Evolutionary conservation across 2,113 vertebrate genomes (phyloP), one percentile per base, ranked within the genome.

Genomic region (Rhineura floridana): DNA sequence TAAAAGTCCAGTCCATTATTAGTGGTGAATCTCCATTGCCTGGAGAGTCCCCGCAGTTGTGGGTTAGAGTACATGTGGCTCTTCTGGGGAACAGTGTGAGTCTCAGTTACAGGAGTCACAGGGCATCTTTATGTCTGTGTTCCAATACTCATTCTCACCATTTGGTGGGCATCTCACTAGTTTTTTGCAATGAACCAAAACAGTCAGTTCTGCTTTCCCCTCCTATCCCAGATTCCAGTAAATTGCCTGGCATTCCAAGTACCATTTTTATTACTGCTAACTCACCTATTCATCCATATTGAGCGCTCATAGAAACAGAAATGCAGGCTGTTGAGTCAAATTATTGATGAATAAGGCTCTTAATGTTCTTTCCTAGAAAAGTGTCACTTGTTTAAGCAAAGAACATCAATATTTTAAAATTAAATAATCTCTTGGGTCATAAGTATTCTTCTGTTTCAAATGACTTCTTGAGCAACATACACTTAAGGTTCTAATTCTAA

Each of bases 341-440:
- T 72, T 52, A 92, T 90, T 88, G 75, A 90, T 84, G 91, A 93
- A 83, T 88, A 91, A 83, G 80, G 30, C 19, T 87, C 46, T 93
- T 92, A 88, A 89, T 90, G 44, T 36, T 82, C 86, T 84, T 90
- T 85, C 39, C 65, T 89, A 90, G 86, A 91, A 86, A 94, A 90
- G 77, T 73, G 59, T 89, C 86, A 88, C 80, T 93, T 92, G 67
- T 85, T 91, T 90, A 91, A 91, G 62, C 30, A 77, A 1, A 12
- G 36, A 42, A 77, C 48, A 70, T 89, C 44, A 88, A 63, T 91
- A 77, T 4, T 84, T 91, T 86, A 83, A 91, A 90, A 90, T 88
- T 86, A 91, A 91, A 83, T 81, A 86, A 87, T 91, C 69, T 92
- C 77, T 88, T 55, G 83, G 83, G 69, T 92, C 73, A 33, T 86